Conservation (phyloP, 1,140 invertebrate genomes). For the Berghia stephanieae region DNA sequence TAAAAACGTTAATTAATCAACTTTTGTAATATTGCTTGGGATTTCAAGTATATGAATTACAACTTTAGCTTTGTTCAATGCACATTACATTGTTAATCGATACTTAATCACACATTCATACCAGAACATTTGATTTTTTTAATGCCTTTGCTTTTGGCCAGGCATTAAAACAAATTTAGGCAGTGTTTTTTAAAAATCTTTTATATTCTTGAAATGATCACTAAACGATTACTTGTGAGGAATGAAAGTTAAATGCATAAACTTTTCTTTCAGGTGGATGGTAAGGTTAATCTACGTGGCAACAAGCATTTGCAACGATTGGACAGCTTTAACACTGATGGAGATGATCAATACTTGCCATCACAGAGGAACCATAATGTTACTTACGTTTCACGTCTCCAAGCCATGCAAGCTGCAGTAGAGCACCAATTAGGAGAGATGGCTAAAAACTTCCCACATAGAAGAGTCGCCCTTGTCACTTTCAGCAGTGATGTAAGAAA, state of each 20-base stretch:
- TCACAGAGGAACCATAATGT: conserved; percentile 47
- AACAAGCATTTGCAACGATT: conserved; percentile 37
- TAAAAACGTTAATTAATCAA: too few relatives aligned
- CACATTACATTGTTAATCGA: too few relatives aligned
- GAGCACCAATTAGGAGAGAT: conserved; percentile 62
- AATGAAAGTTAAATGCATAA: too few relatives aligned
- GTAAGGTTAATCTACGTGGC: conserved; percentile 54
- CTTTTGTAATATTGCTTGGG: too few relatives aligned
- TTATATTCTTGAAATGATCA: too few relatives aligned
- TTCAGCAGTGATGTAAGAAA: conserved; percentile 63
- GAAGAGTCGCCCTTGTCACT: conserved; percentile 56
- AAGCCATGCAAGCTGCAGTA: conserved; percentile 64
- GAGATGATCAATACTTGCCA: conserved; percentile 51
- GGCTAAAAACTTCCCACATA: conserved; percentile 53
- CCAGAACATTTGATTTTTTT: too few relatives aligned
- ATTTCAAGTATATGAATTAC: too few relatives aligned
- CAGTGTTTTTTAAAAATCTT: background rate
- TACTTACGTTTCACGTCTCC: conserved; percentile 58
- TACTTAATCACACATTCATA: too few relatives aligned
- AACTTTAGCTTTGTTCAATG: too few relatives aligned
- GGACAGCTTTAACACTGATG: conserved; percentile 41
- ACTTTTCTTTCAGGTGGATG: conserved; percentile 55
- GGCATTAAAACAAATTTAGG: background rate
- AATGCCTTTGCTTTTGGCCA: too few relatives aligned
- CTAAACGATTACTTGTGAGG: too few relatives aligned